These are phyloP conservation scores for Tetranychus piercei DNA, from an alignment of 2,888 invertebrate species.

Conservation along the genomic window DNA sequence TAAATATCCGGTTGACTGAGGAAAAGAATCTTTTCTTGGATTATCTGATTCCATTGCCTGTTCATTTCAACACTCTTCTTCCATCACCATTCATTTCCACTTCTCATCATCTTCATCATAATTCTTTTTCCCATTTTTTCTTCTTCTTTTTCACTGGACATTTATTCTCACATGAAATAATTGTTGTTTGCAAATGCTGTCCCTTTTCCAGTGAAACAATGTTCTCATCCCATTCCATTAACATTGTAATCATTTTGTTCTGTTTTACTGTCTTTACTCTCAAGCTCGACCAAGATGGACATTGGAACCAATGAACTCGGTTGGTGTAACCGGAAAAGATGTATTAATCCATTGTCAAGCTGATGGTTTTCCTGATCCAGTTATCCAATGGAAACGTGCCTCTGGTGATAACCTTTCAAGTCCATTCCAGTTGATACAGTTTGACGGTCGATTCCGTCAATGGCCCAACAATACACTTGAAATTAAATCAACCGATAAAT, in stretches of 20 bases:
- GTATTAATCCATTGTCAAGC: constrained; percentile 9
- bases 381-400: constrained; percentile 13
- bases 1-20: too few species aligned
- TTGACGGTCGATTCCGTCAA: constrained; percentile 16
- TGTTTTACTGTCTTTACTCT: not conserved
- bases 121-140: too few species aligned
- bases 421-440: constrained; percentile 7
- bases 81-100: not conserved
- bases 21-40: too few species aligned
- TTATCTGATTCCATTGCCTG: too few species aligned
- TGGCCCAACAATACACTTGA: constrained; percentile 31
- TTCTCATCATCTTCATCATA: not conserved
- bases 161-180: too few species aligned
- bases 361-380: constrained; percentile 13
- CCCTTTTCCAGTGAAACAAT: too few species aligned
- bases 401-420: constrained; percentile 4
- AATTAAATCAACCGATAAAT: constrained; percentile 30
- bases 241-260: not conserved
- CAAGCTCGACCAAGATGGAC: constrained; percentile 12
- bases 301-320: constrained; percentile 8
- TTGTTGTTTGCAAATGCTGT: too few species aligned
- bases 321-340: constrained; percentile 11
- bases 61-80: not conserved
- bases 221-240: not conserved
- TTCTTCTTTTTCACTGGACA: too few species aligned